Base-by-base conservation (phyloP, 2,797 vertebrate genomes). In the Sebastes nivosus region DNA sequence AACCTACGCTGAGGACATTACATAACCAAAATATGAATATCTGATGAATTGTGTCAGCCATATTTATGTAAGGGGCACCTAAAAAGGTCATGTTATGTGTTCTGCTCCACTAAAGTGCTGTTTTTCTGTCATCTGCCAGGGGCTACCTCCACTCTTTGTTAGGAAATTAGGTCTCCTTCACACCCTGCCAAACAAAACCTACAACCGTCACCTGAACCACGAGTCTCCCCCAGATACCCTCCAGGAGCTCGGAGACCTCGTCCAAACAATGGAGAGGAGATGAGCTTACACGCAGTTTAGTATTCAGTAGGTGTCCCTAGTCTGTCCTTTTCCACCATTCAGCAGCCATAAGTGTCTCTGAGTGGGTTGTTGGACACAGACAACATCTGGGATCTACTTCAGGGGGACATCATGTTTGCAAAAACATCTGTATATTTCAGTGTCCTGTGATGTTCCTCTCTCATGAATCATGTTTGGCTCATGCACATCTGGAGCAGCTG, bases 151-250 rank as follows among this genome's bases (percentile, higher is more conserved):
- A 42, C 27, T 80, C 85, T 87, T 92, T 93, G 88, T 93, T 29
- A 32, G 58, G 79, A 91, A 91, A 90, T 77, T 22, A 89, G 84
- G 83, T 92, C 85, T 84, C 75, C 58, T 36, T 25, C 25, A 36
- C 75, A 67, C 91, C 88, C 88, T 90, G 81, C 52, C 64, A 84
- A 72, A 93, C 90, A 93, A 94, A 92, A 88, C 79, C 63, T 16
- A 34, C 29, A 71, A n/a, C 25, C 80, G 80, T 91, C 82, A 90
- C 75, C 83, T 85, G 67, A 89, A 88, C 92, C 88, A 72, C 27
- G 22, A 67, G 66, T 42, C 70, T 76, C 60, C 81, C 34, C 34
- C 58, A 61, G 32, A 86, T 83, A 66, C 76, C 87, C 80, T 73
- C 59, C 84, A 88, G 88, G 70, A 87, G 68, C 75, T 72, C 70